Percentiles rank a stretch among this genome's conserved stretches.
Conservation (phyloP, 2,113 vertebrate species). For the Cacatua alba region DNA sequence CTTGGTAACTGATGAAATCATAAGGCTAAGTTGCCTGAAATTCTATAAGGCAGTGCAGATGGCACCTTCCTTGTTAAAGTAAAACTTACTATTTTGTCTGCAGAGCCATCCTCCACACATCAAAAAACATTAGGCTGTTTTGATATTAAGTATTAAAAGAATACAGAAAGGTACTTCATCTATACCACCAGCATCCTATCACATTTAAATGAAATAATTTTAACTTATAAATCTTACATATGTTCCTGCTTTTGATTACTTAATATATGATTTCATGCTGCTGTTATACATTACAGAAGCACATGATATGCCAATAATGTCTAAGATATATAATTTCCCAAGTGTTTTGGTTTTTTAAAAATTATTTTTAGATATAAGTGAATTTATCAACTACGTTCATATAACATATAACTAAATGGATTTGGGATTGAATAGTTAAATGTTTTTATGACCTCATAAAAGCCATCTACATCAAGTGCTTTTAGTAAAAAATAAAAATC, state of each 20-base stretch:
- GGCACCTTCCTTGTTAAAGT: not conserved
- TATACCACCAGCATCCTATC: not conserved
- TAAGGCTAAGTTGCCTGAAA: not conserved
- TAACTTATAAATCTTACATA: not conserved
- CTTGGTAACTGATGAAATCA: not conserved
- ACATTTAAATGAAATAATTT: constrained; percentile 6
- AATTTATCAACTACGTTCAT: not conserved
- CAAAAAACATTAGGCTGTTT: not conserved
- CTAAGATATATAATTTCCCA: not conserved
- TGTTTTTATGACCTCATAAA: not conserved
- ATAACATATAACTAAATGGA: not conserved
- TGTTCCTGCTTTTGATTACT: constrained; percentile 14
- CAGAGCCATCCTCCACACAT: not conserved
- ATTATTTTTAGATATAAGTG: not conserved
- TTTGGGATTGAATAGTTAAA: not conserved
- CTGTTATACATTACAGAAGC: constrained; percentile 18
- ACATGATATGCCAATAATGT: not conserved
- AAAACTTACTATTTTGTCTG: not conserved
- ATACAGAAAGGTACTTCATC: not conserved
- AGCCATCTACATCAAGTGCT: not conserved
- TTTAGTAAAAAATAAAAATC: not conserved
- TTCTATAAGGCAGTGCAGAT: not conserved
- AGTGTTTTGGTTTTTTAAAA: not conserved
- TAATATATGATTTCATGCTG: not conserved
- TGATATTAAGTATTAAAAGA: not conserved